phyloP scores from a whole-genome alignment of 2,888 invertebrate genomes.

The Eilema sororculum region DNA sequence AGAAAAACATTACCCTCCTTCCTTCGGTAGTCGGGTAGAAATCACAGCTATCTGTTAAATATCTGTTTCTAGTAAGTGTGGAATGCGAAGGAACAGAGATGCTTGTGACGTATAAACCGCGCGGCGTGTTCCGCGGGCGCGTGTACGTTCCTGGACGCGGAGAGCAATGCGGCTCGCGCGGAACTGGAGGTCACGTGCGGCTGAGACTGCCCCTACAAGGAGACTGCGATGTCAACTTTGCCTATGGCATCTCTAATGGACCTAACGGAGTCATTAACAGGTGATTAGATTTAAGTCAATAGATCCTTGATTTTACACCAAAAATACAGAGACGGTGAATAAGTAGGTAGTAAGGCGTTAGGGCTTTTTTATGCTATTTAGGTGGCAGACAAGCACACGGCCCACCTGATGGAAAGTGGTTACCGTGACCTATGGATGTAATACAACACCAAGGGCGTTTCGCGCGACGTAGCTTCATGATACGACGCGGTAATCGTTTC shows the following conservation, averaged over 20 bases:
- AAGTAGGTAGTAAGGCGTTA: no score
- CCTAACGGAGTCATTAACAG: conserved; percentile 82
- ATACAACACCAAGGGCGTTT: no score
- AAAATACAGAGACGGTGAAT: no score
- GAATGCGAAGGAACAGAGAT: conserved; percentile 91
- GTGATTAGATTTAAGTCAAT: conserved; percentile 58
- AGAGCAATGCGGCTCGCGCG: conserved; percentile 89
- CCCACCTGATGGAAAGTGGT: no score
- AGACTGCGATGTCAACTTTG: conserved; percentile 87
- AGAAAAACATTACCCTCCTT: no score
- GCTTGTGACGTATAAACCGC: conserved; percentile 89
- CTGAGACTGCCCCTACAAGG: conserved; percentile 88
- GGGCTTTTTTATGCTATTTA: no score
- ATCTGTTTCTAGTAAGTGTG: conserved; percentile 89
- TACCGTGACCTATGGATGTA: no score
- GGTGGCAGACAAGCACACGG: no score
- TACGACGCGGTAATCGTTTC: no score
- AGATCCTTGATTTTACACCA: not conserved
- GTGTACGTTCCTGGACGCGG: conserved; percentile 94
- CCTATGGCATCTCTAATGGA: conserved; percentile 79
- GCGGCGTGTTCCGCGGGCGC: conserved; percentile 89
- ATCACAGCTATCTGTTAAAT: no score
- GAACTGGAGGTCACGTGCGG: conserved; percentile 76
- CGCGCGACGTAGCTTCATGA: no score
- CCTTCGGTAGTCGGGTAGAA: no score